Evolutionary conservation across 1,140 invertebrate species (phyloP).

Genomic region (Achroia grisella): DNA sequence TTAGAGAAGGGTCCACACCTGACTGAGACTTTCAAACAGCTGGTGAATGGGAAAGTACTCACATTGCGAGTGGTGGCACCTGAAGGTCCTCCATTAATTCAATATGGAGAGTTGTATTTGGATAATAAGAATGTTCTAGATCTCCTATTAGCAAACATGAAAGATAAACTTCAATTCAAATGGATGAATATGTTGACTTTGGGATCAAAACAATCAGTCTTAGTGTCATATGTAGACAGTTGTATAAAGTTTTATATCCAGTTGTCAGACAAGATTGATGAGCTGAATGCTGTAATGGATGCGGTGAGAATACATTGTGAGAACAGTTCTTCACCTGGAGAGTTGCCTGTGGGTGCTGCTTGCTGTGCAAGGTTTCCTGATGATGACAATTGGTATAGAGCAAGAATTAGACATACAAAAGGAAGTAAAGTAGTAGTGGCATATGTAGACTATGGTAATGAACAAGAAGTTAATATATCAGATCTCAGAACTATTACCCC

Average conservation of each 20-base stretch:
- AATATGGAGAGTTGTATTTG: constrained; percentile 80
- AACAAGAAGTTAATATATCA: constrained; percentile 76
- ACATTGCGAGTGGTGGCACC: constrained; percentile 77
- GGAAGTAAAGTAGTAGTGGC: constrained; percentile 73
- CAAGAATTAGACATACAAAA: constrained; percentile 72
- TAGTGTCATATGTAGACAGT: constrained; percentile 81
- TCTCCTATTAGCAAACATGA: constrained; percentile 64
- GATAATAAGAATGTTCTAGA: constrained; percentile 75
- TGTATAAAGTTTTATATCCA: constrained; percentile 83
- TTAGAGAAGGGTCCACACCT: constrained; percentile 78
- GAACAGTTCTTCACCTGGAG: constrained; percentile 53
- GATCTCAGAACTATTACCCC: constrained; percentile 77
- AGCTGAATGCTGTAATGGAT: constrained; percentile 74
- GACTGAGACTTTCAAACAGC: constrained; percentile 79
- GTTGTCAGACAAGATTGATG: constrained; percentile 73
- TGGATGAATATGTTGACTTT: constrained; percentile 69
- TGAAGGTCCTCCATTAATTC: constrained; percentile 79
- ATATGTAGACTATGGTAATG: constrained; percentile 89
- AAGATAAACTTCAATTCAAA: constrained; percentile 61
- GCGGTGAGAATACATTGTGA: constrained; percentile 66
- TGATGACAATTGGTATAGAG: constrained; percentile 84
- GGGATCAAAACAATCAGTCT: constrained; percentile 71
- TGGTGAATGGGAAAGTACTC: constrained; percentile 77
- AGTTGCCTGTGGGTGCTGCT: constrained; percentile 75
- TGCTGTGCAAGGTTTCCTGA: constrained; percentile 83